Percentiles rank a stretch among this genome's conserved stretches.
Evolutionary conservation across 2,113 vertebrate species (phyloP).

Genomic region (Pterocles burchelli): DNA sequence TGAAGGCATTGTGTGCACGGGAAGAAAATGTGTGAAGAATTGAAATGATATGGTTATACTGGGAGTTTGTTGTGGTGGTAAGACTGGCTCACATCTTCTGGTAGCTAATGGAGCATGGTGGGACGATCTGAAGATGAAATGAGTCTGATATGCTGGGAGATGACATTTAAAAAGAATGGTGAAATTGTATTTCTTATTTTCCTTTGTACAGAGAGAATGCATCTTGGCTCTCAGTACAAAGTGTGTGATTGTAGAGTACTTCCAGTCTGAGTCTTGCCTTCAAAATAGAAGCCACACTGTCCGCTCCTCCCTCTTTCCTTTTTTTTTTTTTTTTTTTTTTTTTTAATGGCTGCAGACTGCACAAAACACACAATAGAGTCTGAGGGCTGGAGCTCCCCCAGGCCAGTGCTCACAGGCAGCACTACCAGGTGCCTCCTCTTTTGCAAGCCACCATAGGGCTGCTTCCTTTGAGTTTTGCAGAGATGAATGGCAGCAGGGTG

Average conservation of each 20-base stretch:
- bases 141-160: conserved; percentile 36
- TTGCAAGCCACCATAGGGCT: neutral
- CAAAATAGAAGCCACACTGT: neutral
- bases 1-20: conserved; percentile 36
- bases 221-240: neutral
- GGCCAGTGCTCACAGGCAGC: rapidly evolving
- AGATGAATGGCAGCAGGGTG: neutral
- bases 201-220: neutral
- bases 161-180: conserved; percentile 37
- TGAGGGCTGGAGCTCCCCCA: rapidly evolving
- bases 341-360: too few species aligned
- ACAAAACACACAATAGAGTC: neutral
- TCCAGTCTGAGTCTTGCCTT: neutral
- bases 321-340: neutral
- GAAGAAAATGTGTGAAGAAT: conserved; percentile 68
- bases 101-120: conserved; percentile 15
- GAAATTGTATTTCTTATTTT: conserved; percentile 47
- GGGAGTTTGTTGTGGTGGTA: conserved; percentile 45
- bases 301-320: neutral
- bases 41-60: conserved; percentile 60
- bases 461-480: rapidly evolving
- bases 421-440: neutral
- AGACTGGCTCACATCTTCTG: conserved; percentile 8
- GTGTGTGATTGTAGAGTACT: neutral
- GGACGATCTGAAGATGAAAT: conserved; percentile 28